Evolutionary conservation across 2,113 vertebrate species (phyloP).

Genomic region (Eira barbara): DNA sequence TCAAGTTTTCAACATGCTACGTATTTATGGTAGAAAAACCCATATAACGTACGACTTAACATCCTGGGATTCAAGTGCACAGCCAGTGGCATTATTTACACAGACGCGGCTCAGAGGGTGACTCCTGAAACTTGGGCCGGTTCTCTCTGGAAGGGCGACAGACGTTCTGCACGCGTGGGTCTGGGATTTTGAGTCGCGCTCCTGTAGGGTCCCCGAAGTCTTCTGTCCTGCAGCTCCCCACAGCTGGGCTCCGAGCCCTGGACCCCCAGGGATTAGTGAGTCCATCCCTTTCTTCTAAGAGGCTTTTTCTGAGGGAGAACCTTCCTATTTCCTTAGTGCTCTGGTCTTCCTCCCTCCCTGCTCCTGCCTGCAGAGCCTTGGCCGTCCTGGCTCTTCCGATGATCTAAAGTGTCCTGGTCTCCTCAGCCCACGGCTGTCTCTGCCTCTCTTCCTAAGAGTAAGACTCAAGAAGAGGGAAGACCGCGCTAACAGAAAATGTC

Average conservation of each 20-base stretch:
- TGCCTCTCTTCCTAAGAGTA: neutral
- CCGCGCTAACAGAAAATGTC: too few relatives aligned
- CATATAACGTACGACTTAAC: accelerated
- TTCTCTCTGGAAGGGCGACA: accelerated
- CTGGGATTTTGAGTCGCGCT: neutral
- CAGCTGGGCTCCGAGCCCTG: accelerated
- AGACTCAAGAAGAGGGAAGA: accelerated
- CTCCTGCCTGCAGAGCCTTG: accelerated
- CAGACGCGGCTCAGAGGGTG: accelerated
- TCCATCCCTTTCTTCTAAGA: neutral
- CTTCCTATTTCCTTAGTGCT: neutral
- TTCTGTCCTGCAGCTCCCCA: neutral
- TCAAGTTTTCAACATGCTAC: neutral
- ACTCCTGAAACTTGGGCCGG: accelerated
- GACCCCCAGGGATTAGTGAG: neutral
- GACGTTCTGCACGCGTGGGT: accelerated
- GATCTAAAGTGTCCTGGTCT: neutral
- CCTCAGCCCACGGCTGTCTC: neutral
- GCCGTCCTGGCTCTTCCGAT: accelerated
- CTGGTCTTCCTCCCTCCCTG: too few relatives aligned
- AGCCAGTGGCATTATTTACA: accelerated
- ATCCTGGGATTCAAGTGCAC: accelerated
- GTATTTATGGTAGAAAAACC: neutral
- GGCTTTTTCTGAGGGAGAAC: neutral
- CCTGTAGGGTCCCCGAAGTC: accelerated